Conservation (phyloP, 1,140 invertebrate species). For the Magallana ariakensis region DNA sequence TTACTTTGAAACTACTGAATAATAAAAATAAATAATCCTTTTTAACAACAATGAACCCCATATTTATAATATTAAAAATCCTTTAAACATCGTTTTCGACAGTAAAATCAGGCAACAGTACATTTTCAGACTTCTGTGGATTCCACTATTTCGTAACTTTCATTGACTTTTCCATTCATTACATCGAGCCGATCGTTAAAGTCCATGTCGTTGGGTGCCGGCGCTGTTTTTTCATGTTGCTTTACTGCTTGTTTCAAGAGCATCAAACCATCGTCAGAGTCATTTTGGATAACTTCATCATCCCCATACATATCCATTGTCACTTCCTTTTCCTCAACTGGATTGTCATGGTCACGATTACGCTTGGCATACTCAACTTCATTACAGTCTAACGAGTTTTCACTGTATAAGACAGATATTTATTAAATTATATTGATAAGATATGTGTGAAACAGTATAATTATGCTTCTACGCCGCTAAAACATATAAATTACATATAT, state of each 20-base stretch:
- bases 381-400: not conserved
- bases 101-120: too few species aligned
- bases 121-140: not conserved
- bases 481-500: too few species aligned
- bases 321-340: constrained; percentile 23
- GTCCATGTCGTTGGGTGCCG: not conserved
- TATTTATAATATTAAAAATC: too few species aligned
- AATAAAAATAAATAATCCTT: too few species aligned
- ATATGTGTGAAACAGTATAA: too few species aligned
- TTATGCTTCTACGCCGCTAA: too few species aligned
- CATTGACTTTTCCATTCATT: not conserved
- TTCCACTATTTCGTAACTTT: constrained; percentile 6
- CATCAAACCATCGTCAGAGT: not conserved
- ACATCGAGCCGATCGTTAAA: not conserved
- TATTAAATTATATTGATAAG: not conserved
- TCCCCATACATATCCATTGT: constrained; percentile 20
- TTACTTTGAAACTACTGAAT: too few species aligned
- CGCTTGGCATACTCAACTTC: not conserved
- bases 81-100: too few species aligned
- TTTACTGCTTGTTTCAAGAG: not conserved
- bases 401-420: not conserved
- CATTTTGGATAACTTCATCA: not conserved
- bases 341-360: not conserved
- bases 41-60: too few species aligned
- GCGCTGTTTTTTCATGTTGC: not conserved